A percentile compares a stretch with the other conserved stretches of the same genome.
Evolutionary conservation across 2,113 vertebrate genomes (phyloP).

Genomic region (Pluvianellus socialis): DNA sequence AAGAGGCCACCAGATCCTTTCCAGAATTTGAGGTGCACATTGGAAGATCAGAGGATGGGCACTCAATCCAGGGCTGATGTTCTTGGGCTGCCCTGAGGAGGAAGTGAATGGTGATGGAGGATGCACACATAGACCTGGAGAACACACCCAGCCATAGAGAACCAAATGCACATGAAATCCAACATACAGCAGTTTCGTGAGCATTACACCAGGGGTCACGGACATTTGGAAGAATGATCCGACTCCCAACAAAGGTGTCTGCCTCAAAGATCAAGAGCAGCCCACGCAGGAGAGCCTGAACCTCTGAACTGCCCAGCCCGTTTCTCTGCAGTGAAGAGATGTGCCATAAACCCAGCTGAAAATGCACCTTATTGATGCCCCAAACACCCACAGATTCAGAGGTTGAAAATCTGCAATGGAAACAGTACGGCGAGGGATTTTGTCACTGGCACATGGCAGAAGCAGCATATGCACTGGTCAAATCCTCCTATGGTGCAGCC

Average conservation of each 20-base stretch:
- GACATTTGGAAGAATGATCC: not conserved
- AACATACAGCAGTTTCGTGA: rapidly evolving
- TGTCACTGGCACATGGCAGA: not conserved
- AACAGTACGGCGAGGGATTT: not conserved
- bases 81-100: not conserved
- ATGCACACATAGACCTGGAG: not conserved
- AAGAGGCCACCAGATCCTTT: not conserved
- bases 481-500: not conserved
- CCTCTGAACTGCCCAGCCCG: not conserved
- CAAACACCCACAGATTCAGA: not conserved
- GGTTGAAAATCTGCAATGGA: not conserved
- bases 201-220: not conserved
- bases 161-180: not conserved
- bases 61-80: not conserved
- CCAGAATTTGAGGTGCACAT: not conserved
- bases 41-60: not conserved
- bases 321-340: not conserved
- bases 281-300: not conserved
- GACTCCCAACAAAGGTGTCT: not conserved
- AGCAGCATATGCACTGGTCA: not conserved
- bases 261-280: not conserved
- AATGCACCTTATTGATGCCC: not conserved
- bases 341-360: not conserved
- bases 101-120: not conserved
- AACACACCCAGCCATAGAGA: not conserved